Conservation (phyloP, 2,113 vertebrate species). For the Anser brachyrhynchus region DNA sequence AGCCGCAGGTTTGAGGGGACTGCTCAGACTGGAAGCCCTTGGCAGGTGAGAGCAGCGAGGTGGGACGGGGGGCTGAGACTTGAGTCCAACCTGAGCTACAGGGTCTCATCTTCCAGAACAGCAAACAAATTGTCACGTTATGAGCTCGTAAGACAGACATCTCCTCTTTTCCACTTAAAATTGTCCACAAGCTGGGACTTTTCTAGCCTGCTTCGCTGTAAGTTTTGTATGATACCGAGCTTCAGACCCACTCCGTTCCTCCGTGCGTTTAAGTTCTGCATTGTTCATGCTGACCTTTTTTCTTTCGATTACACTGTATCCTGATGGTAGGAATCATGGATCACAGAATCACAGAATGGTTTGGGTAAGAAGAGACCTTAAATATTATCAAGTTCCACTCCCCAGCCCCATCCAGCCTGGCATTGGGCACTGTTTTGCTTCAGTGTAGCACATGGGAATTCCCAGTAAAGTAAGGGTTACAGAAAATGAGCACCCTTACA, state of each 20-base stretch:
- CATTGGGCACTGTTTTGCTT: background rate
- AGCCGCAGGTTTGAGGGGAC: background rate
- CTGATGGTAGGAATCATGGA: background rate
- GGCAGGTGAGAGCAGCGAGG: fast-evolving
- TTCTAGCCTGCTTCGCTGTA: background rate
- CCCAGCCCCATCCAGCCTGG: too few species aligned
- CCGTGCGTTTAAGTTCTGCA: background rate
- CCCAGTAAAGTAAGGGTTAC: background rate
- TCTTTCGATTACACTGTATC: background rate
- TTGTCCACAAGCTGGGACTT: background rate
- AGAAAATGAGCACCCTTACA: background rate
- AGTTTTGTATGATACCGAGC: background rate
- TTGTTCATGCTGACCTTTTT: background rate
- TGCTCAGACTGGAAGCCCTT: background rate
- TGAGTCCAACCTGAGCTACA: background rate
- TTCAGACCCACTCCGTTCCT: background rate
- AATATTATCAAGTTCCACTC: too few species aligned
- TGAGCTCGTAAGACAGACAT: background rate
- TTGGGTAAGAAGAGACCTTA: too few species aligned
- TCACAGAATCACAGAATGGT: too few species aligned
- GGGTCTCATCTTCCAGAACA: background rate
- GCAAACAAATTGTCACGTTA: background rate
- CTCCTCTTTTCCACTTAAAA: background rate
- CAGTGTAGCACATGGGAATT: background rate
- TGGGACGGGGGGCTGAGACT: background rate